Percentiles rank a stretch among this genome's conserved stretches.
Conservation (phyloP, 1,140 invertebrate genomes). For the Drosophila bifasciata region DNA sequence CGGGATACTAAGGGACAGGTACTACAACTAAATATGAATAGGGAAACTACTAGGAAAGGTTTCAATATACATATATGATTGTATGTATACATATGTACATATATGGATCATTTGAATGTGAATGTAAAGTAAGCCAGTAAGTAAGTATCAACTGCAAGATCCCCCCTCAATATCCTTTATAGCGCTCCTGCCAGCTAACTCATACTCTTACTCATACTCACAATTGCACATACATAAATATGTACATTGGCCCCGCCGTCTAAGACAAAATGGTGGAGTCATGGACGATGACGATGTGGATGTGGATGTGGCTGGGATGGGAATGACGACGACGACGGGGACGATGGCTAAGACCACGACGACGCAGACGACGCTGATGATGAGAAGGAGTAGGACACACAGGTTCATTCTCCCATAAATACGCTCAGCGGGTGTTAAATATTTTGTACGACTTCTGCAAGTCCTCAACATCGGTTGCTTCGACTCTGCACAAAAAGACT, state of each 20-base stretch:
- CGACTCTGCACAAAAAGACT: constrained; percentile 41
- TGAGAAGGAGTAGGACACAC: constrained; percentile 51
- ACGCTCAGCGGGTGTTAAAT: constrained; percentile 81
- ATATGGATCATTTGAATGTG: no score
- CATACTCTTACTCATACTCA: no score
- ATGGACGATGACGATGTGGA: constrained; percentile 30
- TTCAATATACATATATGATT: no score
- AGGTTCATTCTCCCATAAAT: constrained; percentile 84
- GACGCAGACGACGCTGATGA: constrained; percentile 22
- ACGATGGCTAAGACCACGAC: constrained; percentile 17
- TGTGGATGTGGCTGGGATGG: constrained; percentile 7
- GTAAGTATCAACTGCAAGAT: no score
- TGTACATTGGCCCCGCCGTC: constrained; percentile 46
- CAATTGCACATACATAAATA: constrained; percentile 16
- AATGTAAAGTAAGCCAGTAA: no score
- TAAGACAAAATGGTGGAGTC: constrained; percentile 77
- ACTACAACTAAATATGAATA: no score
- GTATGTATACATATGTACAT: no score
- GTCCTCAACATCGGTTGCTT: constrained; percentile 68
- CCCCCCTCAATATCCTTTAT: no score
- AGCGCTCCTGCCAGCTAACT: constrained; percentile 25
- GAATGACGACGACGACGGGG: constrained; percentile 4
- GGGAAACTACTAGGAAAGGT: no score
- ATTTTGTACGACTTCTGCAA: constrained; percentile 81
- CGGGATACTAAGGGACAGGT: neutral